Base-by-base conservation (phyloP, 2,797 vertebrate species). In the Enteromius treurensis region DNA sequence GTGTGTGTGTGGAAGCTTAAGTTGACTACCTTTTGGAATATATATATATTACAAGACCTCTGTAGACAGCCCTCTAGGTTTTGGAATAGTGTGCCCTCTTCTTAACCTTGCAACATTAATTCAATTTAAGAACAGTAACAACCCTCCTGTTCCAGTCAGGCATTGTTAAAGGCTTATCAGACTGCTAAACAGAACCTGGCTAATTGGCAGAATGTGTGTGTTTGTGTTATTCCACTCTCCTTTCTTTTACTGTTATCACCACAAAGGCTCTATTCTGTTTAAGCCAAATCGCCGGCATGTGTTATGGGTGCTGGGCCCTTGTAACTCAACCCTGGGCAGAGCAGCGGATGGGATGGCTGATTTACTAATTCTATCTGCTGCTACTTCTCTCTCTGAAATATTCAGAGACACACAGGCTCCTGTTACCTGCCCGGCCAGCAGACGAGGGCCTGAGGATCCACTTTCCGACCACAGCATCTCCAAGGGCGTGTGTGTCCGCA, bases 341-440 rank as follows among this genome's bases (percentile, higher is more conserved):
- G 69, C 60, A 65, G 75, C 17, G 37, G 70, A 86, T 85, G 47
- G 69, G 32, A 71, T 84, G 40, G 40, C 73, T 69, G 64, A 82
- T 67, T 81, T 45, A 47, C 58, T 70, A 69, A 60, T 34, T 82
- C 62, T 49, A 32, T 80, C 86, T 78, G 47, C 42, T 32, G 19
- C 83, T 84, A 26, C 51, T 71, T 84, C 77, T 45, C 82, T 58
- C 29, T 42, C 40, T 85, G 81, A 88, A 89, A 89, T 89, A 89
- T 89, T 89, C 65, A 89, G 83, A 77, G 82, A 83, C 86, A 47
- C 42, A 65, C 3, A 1, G 69, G 76, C 83, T 88, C 83, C 76
- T 49, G 83, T 89, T 89, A 87, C 87, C 77, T 87, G 80, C 42
- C 70, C 49, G 70, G 34, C 80, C 49, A 58, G 77, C 26, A 85